Percentiles rank a stretch among this genome's conserved stretches.
These are phyloP conservation scores for Tricholaema leucomelas DNA, from an alignment of 2,113 vertebrate species.

Conservation along the genomic window DNA sequence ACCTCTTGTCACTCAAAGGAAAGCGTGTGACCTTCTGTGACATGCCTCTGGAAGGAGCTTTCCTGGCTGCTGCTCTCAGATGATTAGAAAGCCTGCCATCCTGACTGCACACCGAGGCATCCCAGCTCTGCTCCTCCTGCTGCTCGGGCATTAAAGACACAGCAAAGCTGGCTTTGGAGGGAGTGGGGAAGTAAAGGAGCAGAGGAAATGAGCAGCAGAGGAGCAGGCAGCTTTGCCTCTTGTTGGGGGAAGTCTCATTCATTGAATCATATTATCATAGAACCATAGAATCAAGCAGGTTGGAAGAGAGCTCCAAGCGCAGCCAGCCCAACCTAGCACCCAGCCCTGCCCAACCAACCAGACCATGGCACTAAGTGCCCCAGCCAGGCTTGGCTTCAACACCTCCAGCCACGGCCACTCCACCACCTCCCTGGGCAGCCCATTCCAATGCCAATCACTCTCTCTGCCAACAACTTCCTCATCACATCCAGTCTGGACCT, in stretches of 20 bases:
- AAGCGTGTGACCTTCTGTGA: conserved; percentile 42
- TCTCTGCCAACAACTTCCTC: no score
- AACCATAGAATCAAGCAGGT: no score
- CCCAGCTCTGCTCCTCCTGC: background rate
- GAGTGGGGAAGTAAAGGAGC: background rate
- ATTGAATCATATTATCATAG: no score
- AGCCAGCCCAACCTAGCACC: no score
- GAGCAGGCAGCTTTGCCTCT: background rate
- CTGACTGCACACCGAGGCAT: conserved; percentile 34
- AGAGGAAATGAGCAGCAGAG: background rate
- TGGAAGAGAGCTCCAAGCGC: no score
- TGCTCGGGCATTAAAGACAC: conserved; percentile 36
- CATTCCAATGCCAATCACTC: no score
- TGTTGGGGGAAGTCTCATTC: background rate
- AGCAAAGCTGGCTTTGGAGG: background rate
- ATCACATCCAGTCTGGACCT: no score
- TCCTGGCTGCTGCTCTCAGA: conserved; percentile 40
- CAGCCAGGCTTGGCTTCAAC: no score
- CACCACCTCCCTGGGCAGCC: no score
- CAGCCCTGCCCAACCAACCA: no score
- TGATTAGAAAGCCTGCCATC: conserved; percentile 24
- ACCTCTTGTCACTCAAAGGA: background rate
- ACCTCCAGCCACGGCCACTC: no score
- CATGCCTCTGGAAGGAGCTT: conserved; percentile 53
- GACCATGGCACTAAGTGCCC: no score